These are phyloP conservation scores for Wasmannia auropunctata DNA, from an alignment of 1,140 invertebrate genomes.

Conservation along the genomic window DNA sequence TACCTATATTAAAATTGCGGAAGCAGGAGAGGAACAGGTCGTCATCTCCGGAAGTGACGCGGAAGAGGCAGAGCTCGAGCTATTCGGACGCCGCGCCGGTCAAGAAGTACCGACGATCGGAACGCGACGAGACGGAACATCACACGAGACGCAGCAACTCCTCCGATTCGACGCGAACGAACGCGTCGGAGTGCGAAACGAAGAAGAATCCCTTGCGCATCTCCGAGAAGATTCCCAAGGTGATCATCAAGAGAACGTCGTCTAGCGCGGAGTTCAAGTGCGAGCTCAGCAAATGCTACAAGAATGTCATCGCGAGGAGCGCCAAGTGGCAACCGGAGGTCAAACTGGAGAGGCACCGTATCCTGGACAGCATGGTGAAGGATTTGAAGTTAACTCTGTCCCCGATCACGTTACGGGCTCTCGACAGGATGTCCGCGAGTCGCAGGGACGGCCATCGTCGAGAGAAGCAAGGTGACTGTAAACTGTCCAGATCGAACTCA, in stretches of 20 bases:
- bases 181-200: slow-evolving; percentile 48
- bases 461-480: slow-evolving; percentile 21
- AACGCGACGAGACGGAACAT: slow-evolving; percentile 28
- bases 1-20: slow-evolving; percentile 77
- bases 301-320: slow-evolving; percentile 68
- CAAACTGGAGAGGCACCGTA: slow-evolving; percentile 79
- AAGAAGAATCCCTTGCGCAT: slow-evolving; percentile 61
- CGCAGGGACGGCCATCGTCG: background rate
- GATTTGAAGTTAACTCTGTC: slow-evolving; percentile 75
- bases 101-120: slow-evolving; percentile 46
- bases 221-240: slow-evolving; percentile 82
- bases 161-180: slow-evolving; percentile 9
- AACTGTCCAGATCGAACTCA: slow-evolving; percentile 72
- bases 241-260: slow-evolving; percentile 83
- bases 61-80: slow-evolving; percentile 44
- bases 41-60: slow-evolving; percentile 31
- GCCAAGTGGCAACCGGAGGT: slow-evolving; percentile 82
- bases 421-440: slow-evolving; percentile 46
- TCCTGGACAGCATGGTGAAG: slow-evolving; percentile 82
- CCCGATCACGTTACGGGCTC: background rate
- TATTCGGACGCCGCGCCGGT: slow-evolving; percentile 4
- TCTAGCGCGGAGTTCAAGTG: slow-evolving; percentile 83
- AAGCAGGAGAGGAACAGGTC: slow-evolving; percentile 68
- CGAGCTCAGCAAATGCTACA: slow-evolving; percentile 81
- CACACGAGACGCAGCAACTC: slow-evolving; percentile 52